These are phyloP conservation scores for Dolichotis patagonum DNA, from an alignment of 2,113 vertebrate genomes.

Conservation along the genomic window DNA sequence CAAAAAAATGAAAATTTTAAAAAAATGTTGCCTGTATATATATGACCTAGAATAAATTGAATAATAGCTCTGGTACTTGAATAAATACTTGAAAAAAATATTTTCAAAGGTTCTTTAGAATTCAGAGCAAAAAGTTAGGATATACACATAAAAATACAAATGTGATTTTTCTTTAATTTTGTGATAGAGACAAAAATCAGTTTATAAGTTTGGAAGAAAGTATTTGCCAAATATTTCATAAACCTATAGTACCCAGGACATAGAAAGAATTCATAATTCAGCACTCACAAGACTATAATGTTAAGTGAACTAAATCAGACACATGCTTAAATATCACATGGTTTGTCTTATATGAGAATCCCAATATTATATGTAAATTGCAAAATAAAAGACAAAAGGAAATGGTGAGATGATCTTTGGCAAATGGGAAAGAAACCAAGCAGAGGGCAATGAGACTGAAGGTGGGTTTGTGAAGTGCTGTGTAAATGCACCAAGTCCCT, in stretches of 20 bases:
- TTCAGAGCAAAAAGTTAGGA: background rate
- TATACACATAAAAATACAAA: background rate
- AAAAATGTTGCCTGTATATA: background rate
- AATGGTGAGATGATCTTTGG: background rate
- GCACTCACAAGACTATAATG: background rate
- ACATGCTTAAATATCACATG: background rate
- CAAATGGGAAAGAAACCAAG: background rate
- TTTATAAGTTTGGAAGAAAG: background rate
- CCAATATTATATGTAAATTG: background rate
- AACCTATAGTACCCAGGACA: background rate
- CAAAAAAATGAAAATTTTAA: background rate
- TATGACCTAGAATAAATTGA: background rate
- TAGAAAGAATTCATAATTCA: constrained; percentile 6
- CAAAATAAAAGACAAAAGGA: background rate
- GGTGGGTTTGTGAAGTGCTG: background rate
- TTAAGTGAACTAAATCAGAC: background rate
- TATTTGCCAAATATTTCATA: background rate
- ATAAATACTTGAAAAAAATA: background rate
- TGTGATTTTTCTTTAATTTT: background rate
- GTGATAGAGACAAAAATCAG: constrained; percentile 36
- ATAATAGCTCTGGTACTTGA: background rate
- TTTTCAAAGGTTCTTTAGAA: background rate
- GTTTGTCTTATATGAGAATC: background rate
- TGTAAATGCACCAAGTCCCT: background rate
- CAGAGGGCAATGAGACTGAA: background rate